Evolutionary conservation across 2,113 vertebrate genomes (phyloP).

Genomic region (Barbus barbus): DNA sequence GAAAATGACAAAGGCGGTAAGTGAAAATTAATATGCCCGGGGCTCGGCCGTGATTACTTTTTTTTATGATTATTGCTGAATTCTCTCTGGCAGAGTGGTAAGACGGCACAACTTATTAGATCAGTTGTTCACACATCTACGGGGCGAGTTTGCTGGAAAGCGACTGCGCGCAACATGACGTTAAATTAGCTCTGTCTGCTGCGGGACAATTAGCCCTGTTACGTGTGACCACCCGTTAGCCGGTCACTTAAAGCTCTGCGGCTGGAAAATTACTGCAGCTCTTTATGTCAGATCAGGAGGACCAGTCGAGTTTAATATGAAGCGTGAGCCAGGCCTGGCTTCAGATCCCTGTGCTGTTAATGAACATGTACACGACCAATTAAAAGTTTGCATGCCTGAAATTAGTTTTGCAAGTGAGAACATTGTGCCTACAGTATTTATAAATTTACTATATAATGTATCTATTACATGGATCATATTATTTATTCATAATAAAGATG

Average conservation of each 20-base stretch:
- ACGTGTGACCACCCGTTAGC: conserved; percentile 13
- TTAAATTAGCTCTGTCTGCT: conserved; percentile 47
- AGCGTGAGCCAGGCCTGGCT: background rate
- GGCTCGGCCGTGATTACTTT: conserved; percentile 72
- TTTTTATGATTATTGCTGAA: conserved; percentile 67
- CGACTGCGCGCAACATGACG: background rate
- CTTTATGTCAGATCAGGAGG: background rate
- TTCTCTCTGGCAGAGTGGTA: conserved; percentile 60
- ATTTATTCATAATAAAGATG: background rate
- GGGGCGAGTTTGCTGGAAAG: conserved; percentile 32
- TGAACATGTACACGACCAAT: background rate
- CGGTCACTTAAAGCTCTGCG: conserved; percentile 18
- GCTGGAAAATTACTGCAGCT: background rate
- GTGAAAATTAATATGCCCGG: conserved; percentile 70
- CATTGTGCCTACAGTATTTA: background rate
- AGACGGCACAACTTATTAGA: conserved; percentile 65
- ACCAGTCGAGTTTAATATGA: conserved; percentile 2
- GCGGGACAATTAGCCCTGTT: conserved; percentile 48
- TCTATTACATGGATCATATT: too few relatives aligned
- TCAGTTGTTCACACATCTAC: conserved; percentile 50
- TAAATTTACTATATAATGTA: background rate
- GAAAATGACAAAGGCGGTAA: conserved; percentile 54
- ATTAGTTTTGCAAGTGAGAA: background rate
- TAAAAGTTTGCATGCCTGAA: background rate
- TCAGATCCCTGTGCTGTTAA: background rate